Conservation (phyloP, 2,888 invertebrate species). For the Apamea anceps region DNA sequence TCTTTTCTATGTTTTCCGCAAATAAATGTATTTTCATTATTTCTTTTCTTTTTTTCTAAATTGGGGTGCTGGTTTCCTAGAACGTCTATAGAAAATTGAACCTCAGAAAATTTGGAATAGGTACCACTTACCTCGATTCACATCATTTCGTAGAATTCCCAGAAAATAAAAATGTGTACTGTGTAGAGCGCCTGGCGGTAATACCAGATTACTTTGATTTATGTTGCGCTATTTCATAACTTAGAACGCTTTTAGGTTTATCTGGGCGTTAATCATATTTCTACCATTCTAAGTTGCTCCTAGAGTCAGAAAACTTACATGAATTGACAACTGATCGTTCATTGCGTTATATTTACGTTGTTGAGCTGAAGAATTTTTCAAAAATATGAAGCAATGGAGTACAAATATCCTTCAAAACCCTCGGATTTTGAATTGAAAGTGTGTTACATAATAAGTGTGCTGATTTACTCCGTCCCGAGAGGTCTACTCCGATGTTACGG, state of each 20-base stretch:
- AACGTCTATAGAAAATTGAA: not conserved
- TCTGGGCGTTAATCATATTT: not conserved
- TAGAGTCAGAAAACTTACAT: not conserved
- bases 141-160: not conserved
- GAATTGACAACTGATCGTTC: not conserved
- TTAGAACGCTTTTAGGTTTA: no score
- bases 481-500: no score
- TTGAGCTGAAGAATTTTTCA: not conserved
- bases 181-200: not conserved
- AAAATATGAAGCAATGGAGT: not conserved
- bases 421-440: not conserved
- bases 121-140: no score
- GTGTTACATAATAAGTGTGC: not conserved
- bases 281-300: not conserved
- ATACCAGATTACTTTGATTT: not conserved
- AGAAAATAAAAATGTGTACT: not conserved
- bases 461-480: not conserved
- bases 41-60: no score
- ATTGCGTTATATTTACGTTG: not conserved
- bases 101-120: not conserved
- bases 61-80: not conserved
- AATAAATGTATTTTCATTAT: no score
- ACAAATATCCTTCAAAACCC: not conserved
- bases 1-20: no score
- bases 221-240: not conserved